Base-by-base conservation (phyloP, 2,888 invertebrate species). In the Sylvicola cinctus region DNA sequence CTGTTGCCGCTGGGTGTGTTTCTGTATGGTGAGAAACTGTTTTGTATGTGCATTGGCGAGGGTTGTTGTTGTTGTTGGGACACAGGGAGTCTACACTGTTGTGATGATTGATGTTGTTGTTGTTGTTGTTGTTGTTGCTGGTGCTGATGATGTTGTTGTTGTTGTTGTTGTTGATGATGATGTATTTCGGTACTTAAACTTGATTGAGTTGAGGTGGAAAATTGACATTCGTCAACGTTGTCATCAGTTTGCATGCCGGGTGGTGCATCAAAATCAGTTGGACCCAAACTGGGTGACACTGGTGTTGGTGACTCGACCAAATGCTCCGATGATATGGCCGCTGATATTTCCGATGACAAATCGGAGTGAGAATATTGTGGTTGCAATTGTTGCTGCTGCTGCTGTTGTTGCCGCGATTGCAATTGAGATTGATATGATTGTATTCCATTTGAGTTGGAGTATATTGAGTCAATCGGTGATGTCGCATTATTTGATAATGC, bases 211-310 rank as follows among this genome's bases (percentile, higher is more conserved):
- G 65, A 61, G 49, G 66, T 62, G 44, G 64, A 60, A 42, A 62
- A 54, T 25, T 65, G 60, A 44, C 66, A 64, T 42, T 68, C 68
- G 40, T 58, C 55, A 8, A 43, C 41, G 16, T 42, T 45, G 32
- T 52, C 50, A 34, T 55, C 60, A 17, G 59, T 58, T 3, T 61
- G 58, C 48, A 68, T 63, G 49, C 63, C 66, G 29, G 64, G 64
- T 2, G 71, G 75, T 33, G 77, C 77, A 49, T 78, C 77, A 51
- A 79, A 79, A 55, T 79, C 79, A 34, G 76, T 70, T 45, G 72
- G 70, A 25, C 68, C 69, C 43, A 74, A 59, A 44, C 67, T 70
- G 15, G 78, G 76, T 29, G 78, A 76, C 33, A 67, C 65, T 28
- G 70, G 66, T 42, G 72, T 70, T 10, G 74, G 74, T 30, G 76